Percentiles rank a stretch among this genome's conserved stretches.
Evolutionary conservation across 2,113 vertebrate genomes (phyloP).

Genomic region (Rhabdomys dilectus): DNA sequence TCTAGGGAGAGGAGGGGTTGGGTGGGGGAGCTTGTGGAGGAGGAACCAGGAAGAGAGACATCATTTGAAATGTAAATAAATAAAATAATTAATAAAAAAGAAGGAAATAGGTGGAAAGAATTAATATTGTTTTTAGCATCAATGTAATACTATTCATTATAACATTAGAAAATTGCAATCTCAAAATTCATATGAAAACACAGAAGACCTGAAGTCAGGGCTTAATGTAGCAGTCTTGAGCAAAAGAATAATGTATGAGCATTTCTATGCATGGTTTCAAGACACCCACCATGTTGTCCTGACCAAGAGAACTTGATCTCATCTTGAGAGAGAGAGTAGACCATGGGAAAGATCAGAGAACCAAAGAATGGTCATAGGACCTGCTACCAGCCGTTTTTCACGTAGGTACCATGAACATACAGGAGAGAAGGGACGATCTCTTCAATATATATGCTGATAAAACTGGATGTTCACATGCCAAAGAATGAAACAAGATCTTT

Average conservation of each 20-base stretch:
- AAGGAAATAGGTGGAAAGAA: neutral
- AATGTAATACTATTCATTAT: neutral
- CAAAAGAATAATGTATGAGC: neutral
- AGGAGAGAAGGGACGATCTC: neutral
- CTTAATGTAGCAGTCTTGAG: neutral
- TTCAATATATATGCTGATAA: neutral
- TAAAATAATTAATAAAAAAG: neutral
- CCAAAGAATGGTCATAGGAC: neutral
- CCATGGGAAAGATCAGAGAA: neutral
- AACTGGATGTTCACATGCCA: neutral
- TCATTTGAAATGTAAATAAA: no score
- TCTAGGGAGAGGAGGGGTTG: no score
- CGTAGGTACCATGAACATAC: neutral
- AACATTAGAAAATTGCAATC: neutral
- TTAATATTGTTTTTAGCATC: neutral
- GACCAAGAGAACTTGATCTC: neutral
- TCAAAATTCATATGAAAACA: neutral
- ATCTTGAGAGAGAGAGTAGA: neutral
- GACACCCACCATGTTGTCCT: neutral
- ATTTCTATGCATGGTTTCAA: neutral
- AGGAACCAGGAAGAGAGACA: no score
- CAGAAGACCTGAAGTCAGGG: neutral
- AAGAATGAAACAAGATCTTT: neutral
- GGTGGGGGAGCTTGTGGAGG: no score
- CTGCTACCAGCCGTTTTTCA: neutral